Evolutionary conservation across 1,140 invertebrate species (phyloP).

Genomic region (Drosophila setifemur): DNA sequence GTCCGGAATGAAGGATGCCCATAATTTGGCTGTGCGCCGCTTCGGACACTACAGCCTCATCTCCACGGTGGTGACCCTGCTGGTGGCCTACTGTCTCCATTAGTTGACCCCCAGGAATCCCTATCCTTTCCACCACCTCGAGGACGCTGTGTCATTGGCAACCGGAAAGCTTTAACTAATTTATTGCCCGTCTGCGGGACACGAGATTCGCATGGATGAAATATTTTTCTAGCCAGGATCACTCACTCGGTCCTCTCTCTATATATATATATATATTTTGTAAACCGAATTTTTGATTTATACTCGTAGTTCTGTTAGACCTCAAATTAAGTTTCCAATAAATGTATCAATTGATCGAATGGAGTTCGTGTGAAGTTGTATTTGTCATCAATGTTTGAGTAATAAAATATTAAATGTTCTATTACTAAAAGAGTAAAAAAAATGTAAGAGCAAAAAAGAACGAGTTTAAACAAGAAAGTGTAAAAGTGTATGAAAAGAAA

Average conservation of each 20-base stretch:
- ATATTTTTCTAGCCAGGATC: not conserved
- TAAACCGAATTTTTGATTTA: constrained; percentile 54
- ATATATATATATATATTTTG: constrained; percentile 39
- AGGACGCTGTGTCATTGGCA: constrained; percentile 9
- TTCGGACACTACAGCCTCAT: constrained; percentile 29
- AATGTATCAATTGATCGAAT: constrained; percentile 26
- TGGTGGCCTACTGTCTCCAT: constrained; percentile 61
- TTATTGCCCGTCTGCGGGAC: constrained; percentile 22
- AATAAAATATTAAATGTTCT: no score
- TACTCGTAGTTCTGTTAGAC: constrained; percentile 51
- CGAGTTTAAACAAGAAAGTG: no score
- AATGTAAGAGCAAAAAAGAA: no score
- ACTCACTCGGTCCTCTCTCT: not conserved
- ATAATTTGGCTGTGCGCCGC: constrained; percentile 15
- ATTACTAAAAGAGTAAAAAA: no score
- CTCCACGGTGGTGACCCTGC: constrained; percentile 45
- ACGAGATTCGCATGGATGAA: not conserved
- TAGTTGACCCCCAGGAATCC: constrained; percentile 13
- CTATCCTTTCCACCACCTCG: not conserved
- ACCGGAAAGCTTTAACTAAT: constrained; percentile 31
- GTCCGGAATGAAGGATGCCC: constrained; percentile 55
- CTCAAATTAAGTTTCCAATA: constrained; percentile 28
- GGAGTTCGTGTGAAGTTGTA: no score
- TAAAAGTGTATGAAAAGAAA: no score
- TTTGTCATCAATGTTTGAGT: not conserved